Percentiles rank a stretch among this genome's conserved stretches.
Evolutionary conservation across 2,888 invertebrate genomes (phyloP).

Genomic region (Melieria picta): DNA sequence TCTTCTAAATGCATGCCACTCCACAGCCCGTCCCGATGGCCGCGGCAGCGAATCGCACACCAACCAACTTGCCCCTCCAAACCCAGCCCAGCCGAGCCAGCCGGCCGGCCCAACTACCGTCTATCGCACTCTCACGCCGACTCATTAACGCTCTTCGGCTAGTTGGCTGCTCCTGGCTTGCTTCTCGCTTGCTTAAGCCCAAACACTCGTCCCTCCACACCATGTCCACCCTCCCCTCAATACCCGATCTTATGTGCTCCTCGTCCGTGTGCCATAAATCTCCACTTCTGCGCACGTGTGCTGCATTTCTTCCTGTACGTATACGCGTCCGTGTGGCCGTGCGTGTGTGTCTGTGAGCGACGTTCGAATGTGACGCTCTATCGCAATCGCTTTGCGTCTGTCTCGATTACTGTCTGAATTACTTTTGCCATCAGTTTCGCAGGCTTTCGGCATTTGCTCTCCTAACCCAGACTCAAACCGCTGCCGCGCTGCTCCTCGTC

Average conservation of each 20-base stretch:
- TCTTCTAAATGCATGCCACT: conserved; percentile 13
- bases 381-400: background rate
- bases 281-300: conserved; percentile 27
- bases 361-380: conserved; percentile 13
- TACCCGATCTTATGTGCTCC: background rate
- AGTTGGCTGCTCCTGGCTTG: conserved; percentile 28
- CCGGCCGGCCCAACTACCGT: conserved; percentile 2
- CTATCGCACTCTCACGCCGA: conserved; percentile 28
- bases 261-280: conserved; percentile 27
- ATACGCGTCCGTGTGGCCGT: conserved; percentile 17
- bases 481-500: conserved; percentile 26
- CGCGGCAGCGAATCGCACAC: no score
- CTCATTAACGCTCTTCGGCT: conserved; percentile 6
- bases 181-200: background rate
- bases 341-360: background rate
- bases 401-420: conserved; percentile 19
- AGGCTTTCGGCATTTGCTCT: conserved; percentile 36
- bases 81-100: background rate
- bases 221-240: background rate
- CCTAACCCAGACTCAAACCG: conserved; percentile 48
- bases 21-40: background rate
- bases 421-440: background rate
- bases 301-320: background rate
- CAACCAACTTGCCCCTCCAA: background rate
- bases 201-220: background rate